phyloP scores from a whole-genome alignment of 1,140 invertebrate species.

The Trichonephila clavipes region DNA sequence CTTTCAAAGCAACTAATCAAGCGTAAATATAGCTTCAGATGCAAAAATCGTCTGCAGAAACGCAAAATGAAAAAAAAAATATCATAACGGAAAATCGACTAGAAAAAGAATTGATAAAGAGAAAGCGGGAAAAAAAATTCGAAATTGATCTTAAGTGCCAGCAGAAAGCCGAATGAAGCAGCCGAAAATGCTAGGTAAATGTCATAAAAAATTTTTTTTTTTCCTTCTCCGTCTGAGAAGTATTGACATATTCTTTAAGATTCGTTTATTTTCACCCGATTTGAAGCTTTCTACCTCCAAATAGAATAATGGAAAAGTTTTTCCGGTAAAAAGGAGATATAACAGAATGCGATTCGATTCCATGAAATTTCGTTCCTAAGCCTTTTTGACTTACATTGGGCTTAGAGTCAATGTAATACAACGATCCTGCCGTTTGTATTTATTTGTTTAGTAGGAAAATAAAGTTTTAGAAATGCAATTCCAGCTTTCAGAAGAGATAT shows the following conservation, averaged over 20 bases:
- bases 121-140: not conserved
- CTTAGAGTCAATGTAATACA: slow-evolving; percentile 12
- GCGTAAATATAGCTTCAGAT: not conserved
- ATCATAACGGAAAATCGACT: slow-evolving; percentile 17
- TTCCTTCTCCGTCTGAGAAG: not conserved
- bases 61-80: not conserved
- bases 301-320: slow-evolving; percentile 35
- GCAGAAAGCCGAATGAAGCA: not conserved
- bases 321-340: not conserved
- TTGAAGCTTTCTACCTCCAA: slow-evolving; percentile 24
- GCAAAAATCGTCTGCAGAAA: not conserved
- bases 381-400: slow-evolving; percentile 14
- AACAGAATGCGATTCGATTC: not conserved
- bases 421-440: not conserved
- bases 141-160: slow-evolving; percentile 14
- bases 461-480: not conserved
- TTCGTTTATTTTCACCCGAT: slow-evolving; percentile 38
- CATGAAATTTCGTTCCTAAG: slow-evolving; percentile 2
- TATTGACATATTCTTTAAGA: slow-evolving; percentile 33
- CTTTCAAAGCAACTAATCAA: slow-evolving; percentile 6
- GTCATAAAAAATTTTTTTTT: not conserved
- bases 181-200: slow-evolving; percentile 21
- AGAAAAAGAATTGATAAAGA: not conserved
- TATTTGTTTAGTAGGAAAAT: not conserved
- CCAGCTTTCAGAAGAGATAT: not conserved